Evolutionary conservation across 2,113 vertebrate genomes (phyloP).

Genomic region (Chionomys nivalis): DNA sequence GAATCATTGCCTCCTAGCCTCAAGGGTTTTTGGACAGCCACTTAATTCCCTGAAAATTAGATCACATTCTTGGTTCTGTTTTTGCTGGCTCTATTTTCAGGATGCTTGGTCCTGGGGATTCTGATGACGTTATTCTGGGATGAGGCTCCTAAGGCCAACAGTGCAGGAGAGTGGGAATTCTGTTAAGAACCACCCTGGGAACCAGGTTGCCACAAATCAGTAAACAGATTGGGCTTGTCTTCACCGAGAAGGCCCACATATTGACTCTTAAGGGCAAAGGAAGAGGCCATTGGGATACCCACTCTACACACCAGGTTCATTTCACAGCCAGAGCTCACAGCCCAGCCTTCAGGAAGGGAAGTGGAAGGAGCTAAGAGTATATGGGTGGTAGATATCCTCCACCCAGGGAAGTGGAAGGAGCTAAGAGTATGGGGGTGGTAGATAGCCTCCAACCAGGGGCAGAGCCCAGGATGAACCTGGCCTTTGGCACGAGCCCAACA

Average conservation of each 20-base stretch:
- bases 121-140: not conserved
- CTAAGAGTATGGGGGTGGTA: accelerated
- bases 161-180: not conserved
- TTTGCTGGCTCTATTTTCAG: not conserved
- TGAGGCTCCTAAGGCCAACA: not conserved
- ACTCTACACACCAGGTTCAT: not conserved
- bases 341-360: too few species aligned
- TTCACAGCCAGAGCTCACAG: not conserved
- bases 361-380: not conserved
- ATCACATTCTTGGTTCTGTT: not conserved
- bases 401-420: not conserved
- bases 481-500: not conserved
- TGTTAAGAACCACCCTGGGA: not conserved
- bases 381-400: accelerated
- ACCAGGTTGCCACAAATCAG: not conserved
- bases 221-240: not conserved
- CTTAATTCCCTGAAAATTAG: not conserved
- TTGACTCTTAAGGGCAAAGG: not conserved
- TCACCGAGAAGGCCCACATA: not conserved
- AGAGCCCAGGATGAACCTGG: accelerated
- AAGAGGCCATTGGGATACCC: not conserved
- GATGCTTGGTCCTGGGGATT: not conserved
- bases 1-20: not conserved
- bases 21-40: not conserved
- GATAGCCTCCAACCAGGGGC: not conserved